A percentile compares a stretch with the other conserved stretches of the same genome.
Conservation (phyloP, 2,888 invertebrate species). For the Chrysodeixis includens region DNA sequence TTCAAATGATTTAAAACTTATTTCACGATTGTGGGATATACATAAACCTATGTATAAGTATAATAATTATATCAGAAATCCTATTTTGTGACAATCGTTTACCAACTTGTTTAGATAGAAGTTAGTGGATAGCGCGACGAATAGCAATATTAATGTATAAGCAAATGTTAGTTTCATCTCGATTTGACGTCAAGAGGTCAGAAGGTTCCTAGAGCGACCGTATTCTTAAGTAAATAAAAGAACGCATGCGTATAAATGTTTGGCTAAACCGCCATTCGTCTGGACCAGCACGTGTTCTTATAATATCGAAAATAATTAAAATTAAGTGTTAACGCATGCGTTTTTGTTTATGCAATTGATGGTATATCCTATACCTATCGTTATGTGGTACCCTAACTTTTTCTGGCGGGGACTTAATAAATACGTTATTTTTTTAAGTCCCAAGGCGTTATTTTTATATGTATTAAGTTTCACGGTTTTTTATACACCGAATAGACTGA, state of each 20-base stretch:
- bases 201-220: neutral
- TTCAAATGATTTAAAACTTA: constrained; percentile 14
- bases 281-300: constrained; percentile 4
- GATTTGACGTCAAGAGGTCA: constrained; percentile 22
- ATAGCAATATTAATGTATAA: constrained; percentile 73
- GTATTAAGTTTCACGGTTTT: no score
- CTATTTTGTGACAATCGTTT: constrained; percentile 79
- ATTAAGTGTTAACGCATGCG: constrained; percentile 4
- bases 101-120: constrained; percentile 62
- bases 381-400: no score
- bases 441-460: no score
- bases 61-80: constrained; percentile 65
- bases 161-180: constrained; percentile 36
- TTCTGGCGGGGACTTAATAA: no score
- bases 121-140: constrained; percentile 54
- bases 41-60: constrained; percentile 51
- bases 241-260: constrained; percentile 1
- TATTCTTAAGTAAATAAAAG: neutral
- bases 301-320: neutral
- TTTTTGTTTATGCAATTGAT: neutral
- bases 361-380: no score
- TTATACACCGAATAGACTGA: no score
- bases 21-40: constrained; percentile 54
- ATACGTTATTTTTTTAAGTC: no score
- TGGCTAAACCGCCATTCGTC: constrained; percentile 4